Conservation (phyloP, 2,113 vertebrate species). For the Hemiscyllium ocellatum region DNA sequence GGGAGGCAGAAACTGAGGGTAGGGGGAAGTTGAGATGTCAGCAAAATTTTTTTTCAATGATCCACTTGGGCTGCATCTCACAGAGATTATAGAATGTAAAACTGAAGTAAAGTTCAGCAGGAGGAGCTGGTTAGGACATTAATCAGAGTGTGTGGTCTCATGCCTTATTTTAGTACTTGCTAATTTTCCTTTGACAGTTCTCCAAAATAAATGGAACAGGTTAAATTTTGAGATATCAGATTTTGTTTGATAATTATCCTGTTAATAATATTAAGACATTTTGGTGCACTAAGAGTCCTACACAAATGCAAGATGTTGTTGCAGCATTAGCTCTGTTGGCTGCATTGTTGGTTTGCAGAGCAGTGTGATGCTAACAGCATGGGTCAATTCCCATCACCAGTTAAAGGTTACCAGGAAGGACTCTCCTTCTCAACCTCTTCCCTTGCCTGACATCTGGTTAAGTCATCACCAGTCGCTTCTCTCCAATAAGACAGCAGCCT, state of each 20-base stretch:
- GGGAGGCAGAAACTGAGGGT: slow-evolving; percentile 8
- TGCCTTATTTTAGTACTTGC: not conserved
- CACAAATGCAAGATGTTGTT: not conserved
- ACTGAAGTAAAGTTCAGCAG: slow-evolving; percentile 20
- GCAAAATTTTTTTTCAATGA: slow-evolving; percentile 24
- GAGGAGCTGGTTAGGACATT: slow-evolving; percentile 6
- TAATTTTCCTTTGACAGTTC: not conserved
- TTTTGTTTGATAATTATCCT: not conserved
- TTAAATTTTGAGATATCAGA: not conserved
- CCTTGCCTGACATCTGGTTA: no score
- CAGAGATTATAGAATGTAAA: slow-evolving; percentile 33
- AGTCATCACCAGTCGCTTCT: no score
- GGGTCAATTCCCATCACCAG: no score
- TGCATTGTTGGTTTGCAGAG: no score
- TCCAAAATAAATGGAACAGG: not conserved
- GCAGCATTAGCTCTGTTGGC: not conserved
- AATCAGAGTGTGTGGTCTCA: not conserved
- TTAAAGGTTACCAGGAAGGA: no score
- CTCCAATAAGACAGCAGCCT: no score
- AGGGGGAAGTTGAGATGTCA: not conserved
- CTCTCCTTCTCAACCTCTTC: no score
- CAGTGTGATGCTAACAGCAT: no score
- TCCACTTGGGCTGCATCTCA: slow-evolving; percentile 29
- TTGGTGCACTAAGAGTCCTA: not conserved
- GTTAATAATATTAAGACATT: not conserved